phyloP scores from a whole-genome alignment of 2,113 vertebrate species.

The Sylvia atricapilla region DNA sequence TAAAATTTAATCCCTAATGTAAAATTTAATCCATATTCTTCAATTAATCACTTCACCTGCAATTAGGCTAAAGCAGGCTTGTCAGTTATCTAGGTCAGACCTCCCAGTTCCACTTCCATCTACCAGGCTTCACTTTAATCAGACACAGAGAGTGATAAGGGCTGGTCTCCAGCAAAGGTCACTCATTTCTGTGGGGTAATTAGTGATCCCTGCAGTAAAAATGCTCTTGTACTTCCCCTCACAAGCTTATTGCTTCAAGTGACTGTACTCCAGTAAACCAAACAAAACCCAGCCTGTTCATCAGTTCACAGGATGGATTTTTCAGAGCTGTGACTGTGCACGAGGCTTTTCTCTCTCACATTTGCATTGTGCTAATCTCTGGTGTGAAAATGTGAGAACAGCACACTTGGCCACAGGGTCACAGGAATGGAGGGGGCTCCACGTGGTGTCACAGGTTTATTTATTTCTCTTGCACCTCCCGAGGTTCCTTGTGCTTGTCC shows the following conservation, averaged over 20 bases:
- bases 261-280: neutral
- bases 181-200: neutral
- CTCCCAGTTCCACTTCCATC: neutral
- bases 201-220: neutral
- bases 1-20: neutral
- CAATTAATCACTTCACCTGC: neutral
- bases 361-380: neutral
- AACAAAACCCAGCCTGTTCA: neutral
- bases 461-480: neutral
- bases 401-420: rapidly evolving
- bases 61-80: neutral
- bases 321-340: neutral
- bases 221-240: neutral
- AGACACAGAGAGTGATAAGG: neutral
- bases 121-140: neutral
- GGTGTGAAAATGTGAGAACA: neutral
- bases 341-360: neutral
- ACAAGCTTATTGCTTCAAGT: neutral
- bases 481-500: neutral
- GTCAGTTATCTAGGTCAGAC: neutral
- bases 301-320: neutral
- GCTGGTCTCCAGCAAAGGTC: neutral
- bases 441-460: neutral
- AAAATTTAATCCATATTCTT: neutral
- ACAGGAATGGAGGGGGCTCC: neutral